Base-by-base conservation (phyloP, 2,888 invertebrate genomes). In the Dynastes maya region DNA sequence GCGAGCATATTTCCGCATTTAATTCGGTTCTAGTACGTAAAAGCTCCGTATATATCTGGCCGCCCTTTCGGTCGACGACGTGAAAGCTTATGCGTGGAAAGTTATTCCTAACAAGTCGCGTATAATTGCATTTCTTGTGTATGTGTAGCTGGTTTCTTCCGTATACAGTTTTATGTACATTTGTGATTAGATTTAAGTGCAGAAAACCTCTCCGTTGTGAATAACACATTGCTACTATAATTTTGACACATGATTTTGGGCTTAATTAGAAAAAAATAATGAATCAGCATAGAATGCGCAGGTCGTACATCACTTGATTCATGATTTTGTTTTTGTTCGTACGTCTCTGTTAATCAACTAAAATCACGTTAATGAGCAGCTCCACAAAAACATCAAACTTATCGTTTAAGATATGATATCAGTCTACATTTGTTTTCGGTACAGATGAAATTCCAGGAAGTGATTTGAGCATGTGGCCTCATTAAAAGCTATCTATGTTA, bases 1-100 rank as follows among this genome's bases (percentile, higher is more conserved):
- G 45, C 72, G 37, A 58, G 58, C 72, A 72, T 72, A 72, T 72
- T 72, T 72, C 72, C 72, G 72, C 40, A 16, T 58, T 72, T 72
- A 72, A 72, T 72, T 72, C 72, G 40, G 72, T 61, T 72, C 58
- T 58, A 72, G 53, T 55, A 55, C 58, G 72, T 37, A 37, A 29
- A 58, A 58, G 71, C 71, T n/a, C 53, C 55, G 72, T 72, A 72
- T 72, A 70, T 70, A 40, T 72, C 11, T 45, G 0, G 8, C 58
- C 40, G 58, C 22, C 51, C 68, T 13, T 11, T 11, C 13, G 51
- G 29, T 22, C n/a, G 40, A 51, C 49, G 51, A 22, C 49, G 65
- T 51, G 27, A 51, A 51, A 29, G 51, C 40, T 68, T 51, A 51
- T 51, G 29, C 13, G 27, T 32, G 29, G 32, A 13, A 32, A 11